Evolutionary conservation across 2,888 invertebrate genomes (phyloP), one percentile per base, ranked within the genome.

Genomic region (Cantharis rufa): DNA sequence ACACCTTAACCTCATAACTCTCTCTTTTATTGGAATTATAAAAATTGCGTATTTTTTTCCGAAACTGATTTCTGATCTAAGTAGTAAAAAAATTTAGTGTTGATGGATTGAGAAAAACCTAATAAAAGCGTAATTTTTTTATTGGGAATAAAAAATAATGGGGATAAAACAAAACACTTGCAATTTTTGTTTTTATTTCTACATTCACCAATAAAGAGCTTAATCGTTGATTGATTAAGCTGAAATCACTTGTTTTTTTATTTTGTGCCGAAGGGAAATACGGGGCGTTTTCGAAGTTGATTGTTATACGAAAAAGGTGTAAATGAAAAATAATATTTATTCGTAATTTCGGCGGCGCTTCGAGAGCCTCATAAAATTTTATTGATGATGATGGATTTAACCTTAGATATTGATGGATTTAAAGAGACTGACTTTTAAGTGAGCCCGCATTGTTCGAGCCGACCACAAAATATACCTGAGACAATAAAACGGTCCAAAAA

Each of bases 401-500:
- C n/a, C 7, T 48, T 48, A n/a, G n/a, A n/a, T 48, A 48, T 48
- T 48, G 48, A 48, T n/a, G 48, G 48, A 48, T 48, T 48, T 48
- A 48, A 48, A 48, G 48, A 48, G 48, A 48, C 21, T 64, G 21
- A 18, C 16, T 16, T 69, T 69, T 69, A 16, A 28, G 13, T 11
- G 28, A n/a, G 11, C 66, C 16, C 48, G 27, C 28, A 18, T 64
- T 72, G 32, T 72, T 72, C 63, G 64, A 48, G 70, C 15, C 72
- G 66, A 28, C 28, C 18, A 15, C 64, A 72, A 27, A 24, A 75
- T 62, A 72, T 63, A 77, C 76, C 72, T 79, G 77, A 62, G 71
- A 68, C 71, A 15, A 69, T 24, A 69, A 75, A 69, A 74, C 66
- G 75, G 78, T 74, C 74, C 73, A 74, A 76, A 77, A 79, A 79